Percentiles rank a stretch among this genome's conserved stretches.
Conservation (phyloP, 2,797 vertebrate species). For the Sebastes minor region DNA sequence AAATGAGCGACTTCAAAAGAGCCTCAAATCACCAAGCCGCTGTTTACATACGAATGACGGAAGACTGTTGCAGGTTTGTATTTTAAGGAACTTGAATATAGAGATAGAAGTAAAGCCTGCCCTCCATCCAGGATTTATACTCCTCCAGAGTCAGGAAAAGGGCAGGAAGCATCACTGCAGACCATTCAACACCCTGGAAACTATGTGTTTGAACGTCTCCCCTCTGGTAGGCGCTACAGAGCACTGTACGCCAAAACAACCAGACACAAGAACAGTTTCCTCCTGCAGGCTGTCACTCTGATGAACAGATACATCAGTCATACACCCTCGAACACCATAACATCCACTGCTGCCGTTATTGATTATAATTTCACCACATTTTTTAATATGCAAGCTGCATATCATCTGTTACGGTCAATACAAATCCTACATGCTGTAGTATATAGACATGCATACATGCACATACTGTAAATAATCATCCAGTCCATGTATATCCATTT, state of each 20-base stretch:
- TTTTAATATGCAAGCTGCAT: neutral
- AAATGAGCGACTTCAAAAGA: constrained; percentile 22
- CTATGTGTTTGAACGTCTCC: neutral
- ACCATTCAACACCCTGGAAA: neutral
- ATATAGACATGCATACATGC: neutral
- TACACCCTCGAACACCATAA: neutral
- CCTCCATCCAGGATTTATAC: neutral
- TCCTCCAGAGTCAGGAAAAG: neutral
- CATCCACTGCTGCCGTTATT: neutral
- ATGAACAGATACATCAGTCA: neutral
- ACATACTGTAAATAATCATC: neutral
- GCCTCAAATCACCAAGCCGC: neutral
- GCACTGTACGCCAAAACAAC: neutral
- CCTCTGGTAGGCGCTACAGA: neutral
- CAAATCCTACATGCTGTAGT: neutral
- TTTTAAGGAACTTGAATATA: neutral
- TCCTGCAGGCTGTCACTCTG: neutral
- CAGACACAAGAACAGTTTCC: neutral
- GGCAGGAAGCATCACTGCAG: neutral
- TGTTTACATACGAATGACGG: neutral
- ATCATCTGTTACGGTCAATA: neutral
- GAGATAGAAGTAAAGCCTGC: neutral
- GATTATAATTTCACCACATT: neutral
- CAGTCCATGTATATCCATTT: too few relatives aligned
- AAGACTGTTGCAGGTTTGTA: neutral